phyloP scores from a whole-genome alignment of 2,888 invertebrate genomes.

The Celastrina argiolus region DNA sequence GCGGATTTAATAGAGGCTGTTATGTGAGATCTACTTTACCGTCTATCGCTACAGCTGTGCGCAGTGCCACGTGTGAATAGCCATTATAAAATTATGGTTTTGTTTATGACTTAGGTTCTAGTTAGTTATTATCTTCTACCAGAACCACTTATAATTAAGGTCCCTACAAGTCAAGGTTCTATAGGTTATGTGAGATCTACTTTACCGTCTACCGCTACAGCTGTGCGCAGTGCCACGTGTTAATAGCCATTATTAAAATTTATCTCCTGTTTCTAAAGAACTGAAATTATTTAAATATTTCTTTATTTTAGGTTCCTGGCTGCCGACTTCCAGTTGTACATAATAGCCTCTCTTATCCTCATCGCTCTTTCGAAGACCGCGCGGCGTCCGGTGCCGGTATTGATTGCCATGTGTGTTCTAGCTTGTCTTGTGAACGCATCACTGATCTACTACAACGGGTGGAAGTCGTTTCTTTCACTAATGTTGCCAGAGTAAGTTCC shows the following conservation, averaged over 20 bases:
- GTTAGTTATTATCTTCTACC: not conserved
- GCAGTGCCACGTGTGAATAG: too few species aligned
- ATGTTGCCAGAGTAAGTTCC: constrained; percentile 49
- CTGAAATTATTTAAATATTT: not conserved
- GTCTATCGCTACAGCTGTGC: too few species aligned
- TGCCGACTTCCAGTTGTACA: constrained; percentile 55
- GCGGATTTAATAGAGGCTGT: too few species aligned
- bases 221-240: too few species aligned
- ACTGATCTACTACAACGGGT: constrained; percentile 41
- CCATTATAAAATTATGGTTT: too few species aligned
- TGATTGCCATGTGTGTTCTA: constrained; percentile 36
- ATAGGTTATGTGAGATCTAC: too few species aligned
- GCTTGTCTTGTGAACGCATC: constrained; percentile 40
- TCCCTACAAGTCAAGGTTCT: too few species aligned
- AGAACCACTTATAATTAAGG: too few species aligned
- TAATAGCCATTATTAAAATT: too few species aligned
- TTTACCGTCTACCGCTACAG: too few species aligned
- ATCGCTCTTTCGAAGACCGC: constrained; percentile 39
- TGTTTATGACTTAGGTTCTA: too few species aligned
- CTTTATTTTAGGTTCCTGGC: constrained; percentile 50
- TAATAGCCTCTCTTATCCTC: constrained; percentile 40
- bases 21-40: too few species aligned
- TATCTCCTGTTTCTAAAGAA: not conserved
- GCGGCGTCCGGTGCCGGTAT: constrained; percentile 36
- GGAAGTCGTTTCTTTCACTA: constrained; percentile 47